Conservation (phyloP, 2,888 invertebrate genomes). For the Saturnia japonica region DNA sequence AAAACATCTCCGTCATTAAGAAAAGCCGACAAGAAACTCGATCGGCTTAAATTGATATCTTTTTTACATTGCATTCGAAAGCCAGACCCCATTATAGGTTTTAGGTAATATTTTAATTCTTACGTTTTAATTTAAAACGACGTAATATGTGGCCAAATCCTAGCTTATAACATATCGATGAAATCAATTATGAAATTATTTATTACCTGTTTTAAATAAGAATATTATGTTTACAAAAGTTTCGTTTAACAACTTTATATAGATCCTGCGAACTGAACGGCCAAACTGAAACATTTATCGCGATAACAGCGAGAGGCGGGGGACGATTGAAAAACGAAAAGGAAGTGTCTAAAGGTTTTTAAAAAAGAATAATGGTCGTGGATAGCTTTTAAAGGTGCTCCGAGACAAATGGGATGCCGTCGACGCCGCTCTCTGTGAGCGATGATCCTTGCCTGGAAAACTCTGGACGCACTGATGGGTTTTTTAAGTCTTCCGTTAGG, state of each 20-base stretch:
- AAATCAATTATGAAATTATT: not conserved
- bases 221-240: not conserved
- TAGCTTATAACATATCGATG: not conserved
- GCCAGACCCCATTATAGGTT: too few relatives aligned
- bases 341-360: conserved; percentile 80
- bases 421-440: conserved; percentile 52
- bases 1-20: too few relatives aligned
- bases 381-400: conserved; percentile 80
- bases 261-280: conserved; percentile 36
- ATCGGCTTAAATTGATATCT: too few relatives aligned
- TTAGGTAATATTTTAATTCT: not conserved
- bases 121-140: not conserved
- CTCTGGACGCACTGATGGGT: conserved; percentile 10
- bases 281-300: conserved; percentile 76
- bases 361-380: conserved; percentile 79
- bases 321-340: conserved; percentile 79
- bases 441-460: conserved; percentile 41
- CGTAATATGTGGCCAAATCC: not conserved
- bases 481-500: conserved; percentile 14
- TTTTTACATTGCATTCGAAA: too few relatives aligned
- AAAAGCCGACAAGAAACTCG: too few relatives aligned
- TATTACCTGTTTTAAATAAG: not conserved
- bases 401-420: conserved; percentile 71
- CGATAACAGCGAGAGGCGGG: conserved; percentile 68
- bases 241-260: conserved; percentile 38